phyloP scores from a whole-genome alignment of 2,113 vertebrate species.

The Hyperopisus bebe region DNA sequence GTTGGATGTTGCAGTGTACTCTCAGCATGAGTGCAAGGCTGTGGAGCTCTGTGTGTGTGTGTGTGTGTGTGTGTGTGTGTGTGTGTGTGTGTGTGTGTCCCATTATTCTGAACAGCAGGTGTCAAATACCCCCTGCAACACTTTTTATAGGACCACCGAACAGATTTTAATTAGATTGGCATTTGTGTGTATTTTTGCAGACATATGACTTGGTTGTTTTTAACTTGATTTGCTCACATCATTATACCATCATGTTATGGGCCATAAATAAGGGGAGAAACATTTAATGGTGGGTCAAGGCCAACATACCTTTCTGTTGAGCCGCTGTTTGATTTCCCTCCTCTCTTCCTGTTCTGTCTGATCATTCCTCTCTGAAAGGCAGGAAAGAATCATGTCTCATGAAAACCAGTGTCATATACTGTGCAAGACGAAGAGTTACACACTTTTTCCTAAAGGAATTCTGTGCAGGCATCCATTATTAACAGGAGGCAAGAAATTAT shows the following conservation, averaged over 20 bases:
- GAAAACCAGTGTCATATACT: not conserved
- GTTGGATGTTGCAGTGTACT: not conserved
- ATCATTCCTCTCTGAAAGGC: constrained; percentile 83
- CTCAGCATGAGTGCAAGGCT: not conserved
- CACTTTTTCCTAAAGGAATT: not conserved
- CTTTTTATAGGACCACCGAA: not conserved
- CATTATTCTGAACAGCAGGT: not conserved
- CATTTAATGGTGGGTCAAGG: not conserved
- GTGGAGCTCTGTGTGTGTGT: not conserved
- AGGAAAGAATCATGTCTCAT: constrained; percentile 14
- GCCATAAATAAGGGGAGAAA: not conserved
- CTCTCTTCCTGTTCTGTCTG: constrained; percentile 93
- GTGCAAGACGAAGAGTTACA: not conserved
- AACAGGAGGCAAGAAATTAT: not conserved
- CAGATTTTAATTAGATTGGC: not conserved
- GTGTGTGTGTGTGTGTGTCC: not conserved
- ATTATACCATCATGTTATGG: not conserved
- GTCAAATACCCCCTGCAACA: not conserved
- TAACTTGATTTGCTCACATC: not conserved
- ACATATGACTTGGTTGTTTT: not conserved
- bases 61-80: not conserved
- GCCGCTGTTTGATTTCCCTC: constrained; percentile 89
- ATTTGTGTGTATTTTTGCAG: not conserved
- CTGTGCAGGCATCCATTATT: not conserved
- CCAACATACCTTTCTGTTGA: constrained; percentile 84